These are phyloP conservation scores for Kryptolebias marmoratus DNA, from an alignment of 2,113 vertebrate genomes.

Conservation along the genomic window DNA sequence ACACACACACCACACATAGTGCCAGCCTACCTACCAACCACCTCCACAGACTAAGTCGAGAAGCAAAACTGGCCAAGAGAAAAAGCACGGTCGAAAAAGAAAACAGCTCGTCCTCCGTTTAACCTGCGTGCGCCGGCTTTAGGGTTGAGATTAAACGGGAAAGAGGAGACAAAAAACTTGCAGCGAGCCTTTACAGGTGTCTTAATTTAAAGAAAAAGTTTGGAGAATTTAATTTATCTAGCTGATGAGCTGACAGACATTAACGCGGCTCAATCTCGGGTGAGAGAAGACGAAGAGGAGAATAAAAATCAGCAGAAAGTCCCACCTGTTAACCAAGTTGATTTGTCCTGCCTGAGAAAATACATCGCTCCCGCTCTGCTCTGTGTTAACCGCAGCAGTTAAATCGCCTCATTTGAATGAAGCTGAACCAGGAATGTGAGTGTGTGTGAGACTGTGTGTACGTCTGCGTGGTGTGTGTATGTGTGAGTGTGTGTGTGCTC, in stretches of 20 bases:
- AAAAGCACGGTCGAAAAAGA: constrained; percentile 51
- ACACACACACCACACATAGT: constrained; percentile 38
- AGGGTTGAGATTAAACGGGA: constrained; percentile 29
- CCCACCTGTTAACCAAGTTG: constrained; percentile 83
- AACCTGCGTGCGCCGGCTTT: constrained; percentile 50
- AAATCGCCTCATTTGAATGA: constrained; percentile 84
- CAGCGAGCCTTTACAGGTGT: constrained; percentile 11
- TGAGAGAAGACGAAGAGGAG: background rate
- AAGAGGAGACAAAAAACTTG: constrained; percentile 1
- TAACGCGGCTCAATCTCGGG: background rate
- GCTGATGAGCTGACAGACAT: background rate
- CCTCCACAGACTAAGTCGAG: constrained; percentile 77
- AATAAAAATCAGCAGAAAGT: constrained; percentile 43
- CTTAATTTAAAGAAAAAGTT: constrained; percentile 9
- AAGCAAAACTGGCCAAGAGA: constrained; percentile 67
- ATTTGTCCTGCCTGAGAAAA: constrained; percentile 77
- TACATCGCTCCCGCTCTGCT: constrained; percentile 71
- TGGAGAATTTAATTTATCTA: background rate
- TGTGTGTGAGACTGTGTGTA: constrained; percentile 37
- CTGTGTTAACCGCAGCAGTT: constrained; percentile 77
- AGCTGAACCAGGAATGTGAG: constrained; percentile 65
- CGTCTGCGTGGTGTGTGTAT: constrained; percentile 31
- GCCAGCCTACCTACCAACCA: constrained; percentile 72
- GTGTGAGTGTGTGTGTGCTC: constrained; percentile 40
- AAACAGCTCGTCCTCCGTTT: constrained; percentile 56